A percentile compares a stretch with the other conserved stretches of the same genome.
Conservation (phyloP, 2,797 vertebrate species). For the Danionella dracula region DNA sequence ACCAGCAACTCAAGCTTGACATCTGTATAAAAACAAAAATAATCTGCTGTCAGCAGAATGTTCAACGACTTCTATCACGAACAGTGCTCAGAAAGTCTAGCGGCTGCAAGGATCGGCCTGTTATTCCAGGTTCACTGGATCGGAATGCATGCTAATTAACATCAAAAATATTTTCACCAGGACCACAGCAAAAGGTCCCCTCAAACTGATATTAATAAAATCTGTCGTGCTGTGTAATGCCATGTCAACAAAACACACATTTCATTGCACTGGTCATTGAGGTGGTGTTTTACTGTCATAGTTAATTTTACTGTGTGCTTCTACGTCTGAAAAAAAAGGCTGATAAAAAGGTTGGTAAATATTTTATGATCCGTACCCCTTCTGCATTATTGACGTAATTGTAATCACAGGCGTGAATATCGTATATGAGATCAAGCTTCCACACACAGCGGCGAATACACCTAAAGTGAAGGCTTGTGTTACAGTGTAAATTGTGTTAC, state of each 20-base stretch:
- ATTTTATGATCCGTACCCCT: constrained; percentile 61
- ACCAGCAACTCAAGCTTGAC: constrained; percentile 77
- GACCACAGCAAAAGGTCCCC: constrained; percentile 65
- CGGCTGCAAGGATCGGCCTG: constrained; percentile 74
- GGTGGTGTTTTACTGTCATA: constrained; percentile 63
- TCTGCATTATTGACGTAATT: constrained; percentile 60
- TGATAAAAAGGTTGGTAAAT: constrained; percentile 66
- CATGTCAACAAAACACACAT: constrained; percentile 69
- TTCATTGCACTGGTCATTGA: constrained; percentile 68
- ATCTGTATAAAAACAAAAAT: constrained; percentile 87
- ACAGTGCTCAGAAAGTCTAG: constrained; percentile 69
- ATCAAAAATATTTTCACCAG: constrained; percentile 74
- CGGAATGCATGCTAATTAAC: constrained; percentile 97
- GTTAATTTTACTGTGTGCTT: constrained; percentile 54
- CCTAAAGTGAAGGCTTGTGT: constrained; percentile 38
- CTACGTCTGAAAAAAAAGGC: constrained; percentile 56
- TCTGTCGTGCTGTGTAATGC: constrained; percentile 69
- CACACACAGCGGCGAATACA: constrained; percentile 44
- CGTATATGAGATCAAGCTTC: constrained; percentile 39
- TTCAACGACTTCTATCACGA: constrained; percentile 80
- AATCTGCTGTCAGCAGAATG: constrained; percentile 87
- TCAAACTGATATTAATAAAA: constrained; percentile 74
- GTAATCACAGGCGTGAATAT: constrained; percentile 44
- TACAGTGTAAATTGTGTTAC: constrained; percentile 53
- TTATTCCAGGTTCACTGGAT: constrained; percentile 87